Conservation (phyloP, 1,140 invertebrate genomes). For the Chlorops oryzae region DNA sequence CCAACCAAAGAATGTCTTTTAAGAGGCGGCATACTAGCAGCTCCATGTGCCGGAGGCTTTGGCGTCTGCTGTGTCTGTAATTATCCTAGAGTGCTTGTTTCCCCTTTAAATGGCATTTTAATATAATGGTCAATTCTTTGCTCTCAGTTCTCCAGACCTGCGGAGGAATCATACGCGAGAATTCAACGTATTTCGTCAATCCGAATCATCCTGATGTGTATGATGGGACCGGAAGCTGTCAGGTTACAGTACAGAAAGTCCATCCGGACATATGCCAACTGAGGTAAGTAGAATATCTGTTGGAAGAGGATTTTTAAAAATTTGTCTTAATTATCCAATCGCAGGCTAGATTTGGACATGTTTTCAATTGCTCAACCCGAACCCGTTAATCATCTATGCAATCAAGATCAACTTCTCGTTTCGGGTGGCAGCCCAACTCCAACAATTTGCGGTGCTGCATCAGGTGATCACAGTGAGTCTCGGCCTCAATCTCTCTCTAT, state of each 20-base stretch:
- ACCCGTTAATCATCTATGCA: constrained; percentile 66
- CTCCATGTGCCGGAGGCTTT: constrained; percentile 66
- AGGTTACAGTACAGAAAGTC: constrained; percentile 70
- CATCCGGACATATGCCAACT: constrained; percentile 74
- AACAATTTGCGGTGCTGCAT: constrained; percentile 72
- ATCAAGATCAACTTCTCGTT: constrained; percentile 77
- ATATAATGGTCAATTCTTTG: background rate
- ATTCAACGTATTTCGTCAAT: constrained; percentile 80
- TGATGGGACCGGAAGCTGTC: constrained; percentile 73
- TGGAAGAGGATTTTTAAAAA: constrained; percentile 2
- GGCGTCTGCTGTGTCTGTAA: constrained; percentile 46
- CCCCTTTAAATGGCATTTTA: constrained; percentile 5
- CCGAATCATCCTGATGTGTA: constrained; percentile 66
- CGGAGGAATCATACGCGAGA: constrained; percentile 66
- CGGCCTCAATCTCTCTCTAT: too few relatives aligned
- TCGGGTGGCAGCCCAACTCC: constrained; percentile 74
- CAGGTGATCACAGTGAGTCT: constrained; percentile 76
- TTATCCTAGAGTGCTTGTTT: constrained; percentile 2
- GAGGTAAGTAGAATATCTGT: constrained; percentile 53
- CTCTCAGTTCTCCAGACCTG: constrained; percentile 66
- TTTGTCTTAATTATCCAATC: constrained; percentile 12
- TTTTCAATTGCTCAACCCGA: constrained; percentile 68
- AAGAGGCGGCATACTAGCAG: constrained; percentile 62
- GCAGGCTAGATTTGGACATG: constrained; percentile 72
- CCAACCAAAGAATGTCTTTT: constrained; percentile 60